Evolutionary conservation across 2,797 vertebrate genomes (phyloP).

Genomic region (Ammospiza maritima): DNA sequence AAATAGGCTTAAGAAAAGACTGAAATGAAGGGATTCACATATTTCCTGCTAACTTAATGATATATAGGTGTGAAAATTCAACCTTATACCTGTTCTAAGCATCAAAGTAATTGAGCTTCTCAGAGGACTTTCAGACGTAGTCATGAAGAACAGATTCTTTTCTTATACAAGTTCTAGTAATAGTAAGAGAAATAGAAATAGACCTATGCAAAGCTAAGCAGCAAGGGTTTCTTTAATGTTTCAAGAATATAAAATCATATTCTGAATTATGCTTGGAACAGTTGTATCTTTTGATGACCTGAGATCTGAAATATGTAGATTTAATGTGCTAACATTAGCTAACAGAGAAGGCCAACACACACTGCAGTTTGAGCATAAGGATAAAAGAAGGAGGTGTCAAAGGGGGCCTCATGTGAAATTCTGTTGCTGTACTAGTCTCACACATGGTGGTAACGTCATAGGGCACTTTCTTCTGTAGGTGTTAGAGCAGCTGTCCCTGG

Average conservation of each 20-base stretch:
- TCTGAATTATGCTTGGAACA: neutral
- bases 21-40: neutral
- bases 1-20: neutral
- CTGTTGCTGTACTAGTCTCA: neutral
- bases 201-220: neutral
- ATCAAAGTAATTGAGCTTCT: neutral
- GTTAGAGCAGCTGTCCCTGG: neutral
- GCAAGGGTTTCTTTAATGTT: neutral
- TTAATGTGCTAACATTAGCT: neutral
- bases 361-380: neutral
- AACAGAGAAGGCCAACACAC: neutral
- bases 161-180: neutral
- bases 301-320: neutral
- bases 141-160: neutral
- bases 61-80: neutral
- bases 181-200: neutral
- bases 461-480: neutral
- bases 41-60: neutral
- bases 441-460: neutral
- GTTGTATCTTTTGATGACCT: neutral
- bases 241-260: neutral
- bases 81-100: neutral
- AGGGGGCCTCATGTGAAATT: neutral
- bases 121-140: neutral
- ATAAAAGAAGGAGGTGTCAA: neutral